Base-by-base conservation (phyloP, 2,113 vertebrate species). In the Oryzias curvinotus region DNA sequence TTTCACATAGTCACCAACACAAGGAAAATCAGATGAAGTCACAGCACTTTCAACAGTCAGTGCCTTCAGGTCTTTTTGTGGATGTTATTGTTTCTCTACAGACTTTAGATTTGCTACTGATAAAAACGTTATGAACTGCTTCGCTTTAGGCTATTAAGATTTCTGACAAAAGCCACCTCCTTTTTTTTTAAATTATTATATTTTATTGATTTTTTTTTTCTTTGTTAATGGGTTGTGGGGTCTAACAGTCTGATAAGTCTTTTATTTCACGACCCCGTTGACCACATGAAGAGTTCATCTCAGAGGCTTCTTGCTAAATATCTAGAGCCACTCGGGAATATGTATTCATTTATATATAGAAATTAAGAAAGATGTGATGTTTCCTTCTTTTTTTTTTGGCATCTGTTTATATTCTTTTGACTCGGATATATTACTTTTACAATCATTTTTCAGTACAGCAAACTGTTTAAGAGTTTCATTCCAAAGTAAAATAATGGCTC, bases 11-110 rank as follows among this genome's bases (percentile, higher is more conserved):
- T 87, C 89, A 91, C 74, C 75, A 88, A 72, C 82, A 88, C 85
- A 58, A 36, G 75, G 74, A 80, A 81, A 81, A 75, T 84, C 68
- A 75, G 79, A 53, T 80, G 63, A 75, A 66, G 26, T 69, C 70
- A 74, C 73, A 83, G 75, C 80, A 65, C 77, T 88, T 88, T 84
- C 93, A 98, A 96, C 96, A 95, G 96, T 96, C 96, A 91, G 78
- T 80, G 95, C 94, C 95, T 94, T 91, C 84, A 77, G 88, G 86
- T 85, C 87, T 87, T 68, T 86, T 89, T 83, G 57, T 57, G 51
- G 73, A 73, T 71, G 14, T 89, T 81, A 60, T 86, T 72, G 55
- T 88, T 84, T 73, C 57, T 82, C 76, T 67, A 82, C 75, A 77
- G 72, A 87, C 83, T 86, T 89, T 79, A 81, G 60, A 88, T 86